Evolutionary conservation across 30 jellyfish, hydroid and myxozoan species (phyloP).

Genomic region (Phacellophora camtschatica): DNA sequence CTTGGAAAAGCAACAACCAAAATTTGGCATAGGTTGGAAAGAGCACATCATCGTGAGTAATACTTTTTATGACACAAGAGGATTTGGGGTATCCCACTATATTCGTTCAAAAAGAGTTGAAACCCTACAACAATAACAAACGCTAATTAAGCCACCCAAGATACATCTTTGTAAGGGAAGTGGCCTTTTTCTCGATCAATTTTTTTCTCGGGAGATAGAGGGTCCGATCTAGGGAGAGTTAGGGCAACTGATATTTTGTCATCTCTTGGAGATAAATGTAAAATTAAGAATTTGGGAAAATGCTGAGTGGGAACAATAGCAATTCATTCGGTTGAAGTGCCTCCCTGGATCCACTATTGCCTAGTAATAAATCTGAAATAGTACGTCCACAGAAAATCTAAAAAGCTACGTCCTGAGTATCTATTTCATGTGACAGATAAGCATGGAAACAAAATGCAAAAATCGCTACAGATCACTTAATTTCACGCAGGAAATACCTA

Average conservation of each 20-base stretch:
- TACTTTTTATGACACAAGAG: too few relatives aligned
- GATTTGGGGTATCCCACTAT: too few relatives aligned
- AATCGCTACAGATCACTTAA: background rate
- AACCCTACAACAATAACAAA: too few relatives aligned
- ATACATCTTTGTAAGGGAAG: background rate
- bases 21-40: too few relatives aligned
- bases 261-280: background rate
- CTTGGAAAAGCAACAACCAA: too few relatives aligned
- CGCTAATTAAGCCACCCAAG: too few relatives aligned
- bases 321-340: constrained; percentile 18
- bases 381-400: too few relatives aligned
- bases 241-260: background rate
- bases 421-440: background rate
- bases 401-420: background rate
- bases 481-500: background rate
- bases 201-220: constrained; percentile 19
- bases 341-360: too few relatives aligned
- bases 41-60: too few relatives aligned
- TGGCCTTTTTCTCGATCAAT: constrained; percentile 12
- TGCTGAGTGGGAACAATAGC: constrained; percentile 23
- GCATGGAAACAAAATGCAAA: background rate
- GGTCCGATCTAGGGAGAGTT: constrained; percentile 7
- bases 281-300: constrained; percentile 1
- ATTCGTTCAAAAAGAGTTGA: too few relatives aligned
- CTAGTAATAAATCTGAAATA: too few relatives aligned